Evolutionary conservation across 2,888 invertebrate genomes (phyloP).

Genomic region (Tolmerus cingulatus): DNA sequence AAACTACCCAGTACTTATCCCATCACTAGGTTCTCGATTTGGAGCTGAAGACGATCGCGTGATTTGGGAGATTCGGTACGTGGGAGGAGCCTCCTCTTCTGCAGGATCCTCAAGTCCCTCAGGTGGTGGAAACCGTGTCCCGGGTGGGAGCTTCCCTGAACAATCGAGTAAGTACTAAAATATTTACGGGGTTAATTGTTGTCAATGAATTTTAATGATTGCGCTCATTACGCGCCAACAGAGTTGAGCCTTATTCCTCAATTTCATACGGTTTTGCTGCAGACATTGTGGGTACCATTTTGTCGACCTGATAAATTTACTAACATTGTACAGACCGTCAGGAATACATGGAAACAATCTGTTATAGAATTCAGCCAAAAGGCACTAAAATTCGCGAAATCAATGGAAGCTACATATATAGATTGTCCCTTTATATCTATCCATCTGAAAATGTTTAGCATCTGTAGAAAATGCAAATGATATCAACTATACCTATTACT

Average conservation of each 20-base stretch:
- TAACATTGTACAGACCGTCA: not conserved
- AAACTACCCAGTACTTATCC: not conserved
- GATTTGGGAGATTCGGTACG: slow-evolving; percentile 48
- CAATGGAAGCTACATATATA: not conserved
- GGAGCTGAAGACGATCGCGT: slow-evolving; percentile 51
- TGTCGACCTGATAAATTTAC: not conserved
- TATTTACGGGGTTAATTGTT: not conserved
- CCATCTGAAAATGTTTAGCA: not conserved
- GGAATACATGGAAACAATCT: not conserved
- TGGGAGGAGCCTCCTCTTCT: not conserved
- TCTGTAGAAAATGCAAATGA: not conserved
- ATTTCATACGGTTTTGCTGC: not conserved
- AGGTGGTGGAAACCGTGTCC: not conserved
- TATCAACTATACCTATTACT: not conserved
- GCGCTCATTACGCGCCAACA: not conserved
- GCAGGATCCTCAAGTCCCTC: not conserved
- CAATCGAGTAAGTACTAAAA: not conserved
- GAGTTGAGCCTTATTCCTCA: not conserved
- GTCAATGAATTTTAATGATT: not conserved
- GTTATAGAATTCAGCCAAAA: not conserved
- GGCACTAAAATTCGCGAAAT: not conserved
- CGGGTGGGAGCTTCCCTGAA: not conserved
- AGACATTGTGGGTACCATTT: not conserved
- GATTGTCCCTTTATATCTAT: not conserved
- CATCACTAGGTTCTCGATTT: slow-evolving; percentile 52